Evolutionary conservation across 2,888 invertebrate genomes (phyloP).

Genomic region (Teleogryllus oceanicus): DNA sequence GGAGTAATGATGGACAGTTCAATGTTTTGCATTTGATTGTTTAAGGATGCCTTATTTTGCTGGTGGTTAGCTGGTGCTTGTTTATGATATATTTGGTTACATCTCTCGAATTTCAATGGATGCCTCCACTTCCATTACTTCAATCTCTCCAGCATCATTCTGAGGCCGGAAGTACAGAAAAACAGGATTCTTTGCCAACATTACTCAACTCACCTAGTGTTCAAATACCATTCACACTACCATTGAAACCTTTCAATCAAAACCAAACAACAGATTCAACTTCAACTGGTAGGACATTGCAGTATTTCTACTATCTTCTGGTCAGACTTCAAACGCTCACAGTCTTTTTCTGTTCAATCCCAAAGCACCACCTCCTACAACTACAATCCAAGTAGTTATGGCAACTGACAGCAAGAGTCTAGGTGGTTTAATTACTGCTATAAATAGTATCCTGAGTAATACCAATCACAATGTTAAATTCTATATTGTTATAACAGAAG

Average conservation of each 20-base stretch:
- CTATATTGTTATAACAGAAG: constrained; percentile 41
- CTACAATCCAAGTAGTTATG: constrained; percentile 32
- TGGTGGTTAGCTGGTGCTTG: constrained; percentile 29
- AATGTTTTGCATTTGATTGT: background rate
- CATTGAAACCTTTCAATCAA: too few relatives aligned
- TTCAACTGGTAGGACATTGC: too few relatives aligned
- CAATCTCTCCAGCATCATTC: background rate
- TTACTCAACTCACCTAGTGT: too few relatives aligned
- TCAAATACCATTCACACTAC: too few relatives aligned
- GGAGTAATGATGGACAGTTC: too few relatives aligned
- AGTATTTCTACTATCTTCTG: too few relatives aligned
- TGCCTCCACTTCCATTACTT: constrained; percentile 24
- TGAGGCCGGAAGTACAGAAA: background rate
- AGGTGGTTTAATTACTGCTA: constrained; percentile 45
- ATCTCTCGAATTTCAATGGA: constrained; percentile 27
- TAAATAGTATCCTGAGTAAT: constrained; percentile 45
- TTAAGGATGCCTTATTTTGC: constrained; percentile 3
- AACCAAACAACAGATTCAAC: too few relatives aligned
- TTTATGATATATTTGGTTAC: constrained; percentile 29
- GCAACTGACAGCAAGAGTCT: constrained; percentile 42
- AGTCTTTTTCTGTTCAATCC: too few relatives aligned
- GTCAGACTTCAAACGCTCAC: too few relatives aligned
- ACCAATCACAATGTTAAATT: constrained; percentile 43
- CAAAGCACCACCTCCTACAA: background rate
- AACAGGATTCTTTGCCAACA: too few relatives aligned